Conservation (phyloP, 2,888 invertebrate genomes). For the Agrotis ipsilon region DNA sequence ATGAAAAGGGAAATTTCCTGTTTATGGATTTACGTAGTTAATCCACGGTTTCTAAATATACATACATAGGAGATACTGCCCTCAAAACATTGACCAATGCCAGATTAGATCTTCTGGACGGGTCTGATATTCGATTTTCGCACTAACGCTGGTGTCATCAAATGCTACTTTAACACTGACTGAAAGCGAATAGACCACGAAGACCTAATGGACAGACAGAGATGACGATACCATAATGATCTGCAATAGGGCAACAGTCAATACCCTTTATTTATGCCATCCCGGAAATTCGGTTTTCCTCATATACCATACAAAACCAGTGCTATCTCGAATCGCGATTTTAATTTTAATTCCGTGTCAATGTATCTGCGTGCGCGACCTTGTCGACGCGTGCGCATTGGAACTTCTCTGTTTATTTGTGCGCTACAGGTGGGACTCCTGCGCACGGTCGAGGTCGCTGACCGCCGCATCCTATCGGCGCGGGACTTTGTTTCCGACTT, state of each 20-base stretch:
- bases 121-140: background rate
- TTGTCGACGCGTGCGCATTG: conserved; percentile 36
- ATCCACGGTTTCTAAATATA: background rate
- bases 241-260: background rate
- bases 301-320: background rate
- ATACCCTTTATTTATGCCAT: background rate
- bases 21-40: background rate
- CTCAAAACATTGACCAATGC: background rate
- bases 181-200: no score
- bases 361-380: conserved; percentile 34
- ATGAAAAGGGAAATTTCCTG: background rate
- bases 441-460: conserved; percentile 63
- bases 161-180: background rate
- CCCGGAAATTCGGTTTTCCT: conserved; percentile 2
- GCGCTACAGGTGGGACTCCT: conserved; percentile 63
- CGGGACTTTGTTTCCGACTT: conserved; percentile 65
- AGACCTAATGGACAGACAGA: background rate
- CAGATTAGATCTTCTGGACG: background rate
- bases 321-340: conserved; percentile 10
- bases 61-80: background rate
- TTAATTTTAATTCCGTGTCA: conserved; percentile 23
- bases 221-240: background rate
- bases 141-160: background rate
- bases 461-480: conserved; percentile 65
- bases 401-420: conserved; percentile 41